phyloP scores from a whole-genome alignment of 2,797 vertebrate species.

The Alectoris magna region DNA sequence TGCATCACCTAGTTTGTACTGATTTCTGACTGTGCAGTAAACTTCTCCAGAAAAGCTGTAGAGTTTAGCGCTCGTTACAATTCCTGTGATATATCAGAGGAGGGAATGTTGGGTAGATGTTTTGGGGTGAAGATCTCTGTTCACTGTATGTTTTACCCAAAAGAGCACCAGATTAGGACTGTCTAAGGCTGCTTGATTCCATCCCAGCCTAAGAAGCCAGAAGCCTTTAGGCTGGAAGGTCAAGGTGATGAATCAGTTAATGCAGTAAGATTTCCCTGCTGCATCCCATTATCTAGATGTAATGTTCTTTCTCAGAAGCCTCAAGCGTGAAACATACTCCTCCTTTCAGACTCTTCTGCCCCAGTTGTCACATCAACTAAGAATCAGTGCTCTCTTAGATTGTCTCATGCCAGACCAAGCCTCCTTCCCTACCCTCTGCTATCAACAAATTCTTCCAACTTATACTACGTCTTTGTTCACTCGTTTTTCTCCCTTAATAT shows the following conservation, averaged over 20 bases:
- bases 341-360: neutral
- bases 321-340: neutral
- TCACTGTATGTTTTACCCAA: neutral
- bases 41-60: neutral
- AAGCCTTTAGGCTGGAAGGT: neutral
- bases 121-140: constrained; percentile 32
- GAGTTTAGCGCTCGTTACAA: neutral
- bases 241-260: neutral
- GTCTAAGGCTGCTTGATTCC: neutral
- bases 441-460: neutral
- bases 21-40: neutral
- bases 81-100: neutral
- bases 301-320: neutral
- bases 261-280: neutral
- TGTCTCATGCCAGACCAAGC: neutral
- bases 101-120: neutral
- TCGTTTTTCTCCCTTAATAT: neutral
- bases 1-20: neutral
- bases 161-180: neutral
- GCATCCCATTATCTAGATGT: neutral
- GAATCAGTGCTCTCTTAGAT: neutral
- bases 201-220: neutral
- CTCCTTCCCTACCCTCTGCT: neutral
- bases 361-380: neutral
- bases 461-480: neutral